Evolutionary conservation across 1,140 invertebrate species (phyloP).

Genomic region (Metopolophium dirhodum): DNA sequence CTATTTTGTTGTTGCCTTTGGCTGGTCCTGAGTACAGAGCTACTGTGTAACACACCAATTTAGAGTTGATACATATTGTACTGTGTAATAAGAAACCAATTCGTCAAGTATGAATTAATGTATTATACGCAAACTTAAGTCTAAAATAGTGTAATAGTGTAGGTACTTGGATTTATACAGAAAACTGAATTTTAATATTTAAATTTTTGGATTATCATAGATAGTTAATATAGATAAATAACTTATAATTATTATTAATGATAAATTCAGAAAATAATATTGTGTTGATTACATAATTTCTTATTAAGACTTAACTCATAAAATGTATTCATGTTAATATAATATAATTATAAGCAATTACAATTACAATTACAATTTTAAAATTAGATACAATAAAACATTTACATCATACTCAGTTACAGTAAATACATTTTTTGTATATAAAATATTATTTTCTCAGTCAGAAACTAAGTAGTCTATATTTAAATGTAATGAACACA

Average conservation of each 20-base stretch:
- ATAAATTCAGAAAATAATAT: background rate
- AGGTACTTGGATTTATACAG: background rate
- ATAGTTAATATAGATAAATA: background rate
- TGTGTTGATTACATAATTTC: conserved; percentile 8
- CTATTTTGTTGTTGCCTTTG: background rate
- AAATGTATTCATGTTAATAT: background rate
- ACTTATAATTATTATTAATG: background rate
- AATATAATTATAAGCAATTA: background rate
- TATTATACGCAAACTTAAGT: background rate
- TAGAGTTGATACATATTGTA: background rate
- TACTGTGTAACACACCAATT: background rate
- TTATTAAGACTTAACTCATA: background rate
- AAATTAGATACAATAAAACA: conserved; percentile 10
- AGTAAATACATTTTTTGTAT: background rate
- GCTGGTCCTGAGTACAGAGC: background rate
- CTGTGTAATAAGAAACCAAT: background rate
- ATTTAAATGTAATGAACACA: conserved; percentile 41
- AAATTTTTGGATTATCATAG: background rate
- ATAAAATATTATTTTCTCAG: background rate
- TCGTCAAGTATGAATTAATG: background rate
- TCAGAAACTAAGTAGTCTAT: conserved; percentile 10
- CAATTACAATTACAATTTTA: background rate
- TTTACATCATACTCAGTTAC: background rate
- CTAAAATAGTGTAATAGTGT: conserved; percentile 1
- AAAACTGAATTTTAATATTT: background rate